Base-by-base conservation (phyloP, 2,888 invertebrate genomes). In the Chymomyza fuscimana region DNA sequence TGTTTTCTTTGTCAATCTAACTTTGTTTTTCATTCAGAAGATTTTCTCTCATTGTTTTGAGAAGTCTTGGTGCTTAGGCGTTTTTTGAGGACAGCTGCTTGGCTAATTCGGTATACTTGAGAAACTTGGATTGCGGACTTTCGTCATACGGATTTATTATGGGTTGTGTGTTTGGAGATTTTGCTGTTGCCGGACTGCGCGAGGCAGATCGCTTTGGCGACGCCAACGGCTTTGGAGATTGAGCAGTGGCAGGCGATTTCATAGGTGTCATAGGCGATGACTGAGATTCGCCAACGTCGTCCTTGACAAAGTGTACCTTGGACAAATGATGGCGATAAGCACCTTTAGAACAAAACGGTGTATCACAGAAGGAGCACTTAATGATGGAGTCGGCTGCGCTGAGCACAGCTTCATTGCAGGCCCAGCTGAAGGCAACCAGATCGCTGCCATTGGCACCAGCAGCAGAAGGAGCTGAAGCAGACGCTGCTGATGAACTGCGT, bases 11-110 rank as follows among this genome's bases (percentile, higher is more conserved):
- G 25, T 25, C 25, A 25, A 25, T 25, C 25, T 25, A 25, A 3
- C 22, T 22, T 25, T 25, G 0, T 25, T 25, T 25, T 25, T 25
- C 2, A 19, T 25, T 25, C 25, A 25, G 25, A 25, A 25, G 25
- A 25, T 25, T 25, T 32, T 32, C 7, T 32, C 7, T 1, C 32
- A 32, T 9, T 32, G 25, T 25, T 25, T 25, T 25, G 25, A 25
- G 2, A 25, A 36, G 36, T 36, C 36, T 36, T 36, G 36, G 36
- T 54, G 29, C 36, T 75, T 87, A 97, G 94, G 96, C 96, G 93
- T 97, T 98, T 93, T 98, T 98, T 93, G 97, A 98, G 92, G 98
- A 98, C 92, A 99, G 94, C 93, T 99, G 98, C 93, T 98, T 98
- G 90, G 99, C 99, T 93, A 99, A 95, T 93, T 99, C 98, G 91